phyloP scores from a whole-genome alignment of 2,888 invertebrate species.

The Ashinkailepas kermadecensis region DNA sequence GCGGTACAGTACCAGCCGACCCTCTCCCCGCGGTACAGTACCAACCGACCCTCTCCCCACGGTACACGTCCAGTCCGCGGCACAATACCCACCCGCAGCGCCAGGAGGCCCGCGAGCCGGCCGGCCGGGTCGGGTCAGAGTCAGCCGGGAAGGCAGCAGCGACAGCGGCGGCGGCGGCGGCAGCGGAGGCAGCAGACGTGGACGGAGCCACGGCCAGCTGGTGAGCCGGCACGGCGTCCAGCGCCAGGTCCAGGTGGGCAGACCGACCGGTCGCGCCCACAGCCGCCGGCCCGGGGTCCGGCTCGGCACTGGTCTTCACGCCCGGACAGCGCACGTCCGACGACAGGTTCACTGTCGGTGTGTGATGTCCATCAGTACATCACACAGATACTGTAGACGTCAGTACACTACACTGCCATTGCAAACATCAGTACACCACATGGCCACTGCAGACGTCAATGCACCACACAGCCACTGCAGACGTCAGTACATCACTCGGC shows the following conservation, averaged over 20 bases:
- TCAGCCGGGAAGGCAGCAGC: not conserved
- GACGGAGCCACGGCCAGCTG: not conserved
- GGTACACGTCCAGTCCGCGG: not conserved
- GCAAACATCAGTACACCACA: too few relatives aligned
- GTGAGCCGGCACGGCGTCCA: not conserved
- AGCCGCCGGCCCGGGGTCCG: not conserved
- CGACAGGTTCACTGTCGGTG: constrained; percentile 7
- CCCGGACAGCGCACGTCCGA: not conserved
- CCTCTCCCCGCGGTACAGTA: not conserved
- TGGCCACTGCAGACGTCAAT: too few relatives aligned
- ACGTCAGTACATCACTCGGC: too few relatives aligned
- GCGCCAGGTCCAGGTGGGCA: not conserved
- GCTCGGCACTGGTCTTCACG: constrained; percentile 5
- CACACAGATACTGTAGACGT: too few relatives aligned
- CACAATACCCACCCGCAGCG: not conserved
- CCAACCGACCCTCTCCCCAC: not conserved
- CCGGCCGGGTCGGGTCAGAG: not conserved
- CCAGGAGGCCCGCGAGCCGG: not conserved
- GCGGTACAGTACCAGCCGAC: not conserved
- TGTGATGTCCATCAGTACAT: too few relatives aligned
- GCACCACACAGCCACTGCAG: too few relatives aligned
- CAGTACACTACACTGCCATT: too few relatives aligned
- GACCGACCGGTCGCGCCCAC: not conserved
- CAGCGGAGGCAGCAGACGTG: not conserved
- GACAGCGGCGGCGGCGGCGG: not conserved